Conservation (phyloP, 2,888 invertebrate genomes). For the Leptura quadrifasciata region DNA sequence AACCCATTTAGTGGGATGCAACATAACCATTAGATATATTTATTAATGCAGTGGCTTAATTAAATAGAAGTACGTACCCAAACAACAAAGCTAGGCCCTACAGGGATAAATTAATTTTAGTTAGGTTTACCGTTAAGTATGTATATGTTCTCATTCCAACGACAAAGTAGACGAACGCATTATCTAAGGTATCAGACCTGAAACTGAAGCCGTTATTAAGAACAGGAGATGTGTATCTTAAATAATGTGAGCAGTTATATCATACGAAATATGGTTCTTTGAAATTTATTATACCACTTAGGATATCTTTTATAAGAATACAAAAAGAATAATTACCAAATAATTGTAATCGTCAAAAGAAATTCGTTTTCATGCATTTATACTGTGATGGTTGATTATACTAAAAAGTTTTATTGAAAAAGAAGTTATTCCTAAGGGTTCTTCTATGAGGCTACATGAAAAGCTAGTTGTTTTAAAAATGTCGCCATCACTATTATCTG, state of each 20-base stretch:
- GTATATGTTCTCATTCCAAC: conserved; percentile 47
- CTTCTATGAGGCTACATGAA: too few species aligned
- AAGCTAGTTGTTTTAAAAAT: too few species aligned
- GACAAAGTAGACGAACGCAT: conserved; percentile 51
- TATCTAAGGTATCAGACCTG: conserved; percentile 48
- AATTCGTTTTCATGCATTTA: too few species aligned
- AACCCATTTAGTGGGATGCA: conserved; percentile 3
- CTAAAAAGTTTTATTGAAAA: too few species aligned
- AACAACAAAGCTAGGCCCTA: not conserved
- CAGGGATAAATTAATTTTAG: conserved; percentile 5
- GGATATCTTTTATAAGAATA: too few species aligned
- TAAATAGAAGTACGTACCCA: not conserved
- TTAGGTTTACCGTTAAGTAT: conserved; percentile 18
- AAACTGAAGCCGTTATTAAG: conserved; percentile 40
- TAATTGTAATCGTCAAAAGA: too few species aligned
- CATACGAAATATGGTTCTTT: not conserved
- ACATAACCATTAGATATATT: not conserved
- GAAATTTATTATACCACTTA: not conserved
- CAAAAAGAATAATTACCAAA: too few species aligned
- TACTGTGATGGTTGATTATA: too few species aligned
- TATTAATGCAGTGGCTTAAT: conserved; percentile 7
- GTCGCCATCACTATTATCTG: too few species aligned
- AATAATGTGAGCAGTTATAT: not conserved
- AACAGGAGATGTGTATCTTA: conserved; percentile 49
- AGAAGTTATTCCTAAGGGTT: too few species aligned